phyloP scores from a whole-genome alignment of 1,140 invertebrate genomes.

The Drosophila fuyamai region DNA sequence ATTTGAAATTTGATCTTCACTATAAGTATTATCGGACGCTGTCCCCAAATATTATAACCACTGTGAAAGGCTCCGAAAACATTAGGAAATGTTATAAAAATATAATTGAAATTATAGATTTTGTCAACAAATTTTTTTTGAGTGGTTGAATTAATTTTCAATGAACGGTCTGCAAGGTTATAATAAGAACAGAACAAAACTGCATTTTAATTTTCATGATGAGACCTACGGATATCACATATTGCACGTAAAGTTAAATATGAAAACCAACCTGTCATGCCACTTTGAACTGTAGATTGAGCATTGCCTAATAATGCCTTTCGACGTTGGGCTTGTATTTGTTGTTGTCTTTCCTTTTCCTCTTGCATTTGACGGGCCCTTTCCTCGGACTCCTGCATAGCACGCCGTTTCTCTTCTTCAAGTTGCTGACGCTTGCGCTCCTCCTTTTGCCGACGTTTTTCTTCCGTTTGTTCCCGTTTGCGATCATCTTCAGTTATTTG shows the following conservation, averaged over 20 bases:
- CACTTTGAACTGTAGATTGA: slow-evolving; percentile 4
- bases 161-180: no score
- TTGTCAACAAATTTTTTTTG: no score
- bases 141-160: no score
- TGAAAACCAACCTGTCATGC: background rate
- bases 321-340: slow-evolving; percentile 78
- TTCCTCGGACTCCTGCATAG: slow-evolving; percentile 61
- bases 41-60: no score
- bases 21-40: no score
- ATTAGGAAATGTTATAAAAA: no score
- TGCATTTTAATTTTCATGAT: no score
- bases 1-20: no score
- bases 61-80: no score
- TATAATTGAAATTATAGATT: no score
- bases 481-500: slow-evolving; percentile 58
- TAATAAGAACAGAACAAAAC: no score
- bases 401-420: slow-evolving; percentile 86
- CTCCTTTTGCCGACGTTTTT: slow-evolving; percentile 65
- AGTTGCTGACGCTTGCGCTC: slow-evolving; percentile 86
- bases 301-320: slow-evolving; percentile 68
- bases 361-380: slow-evolving; percentile 68
- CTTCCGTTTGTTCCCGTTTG: slow-evolving; percentile 59
- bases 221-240: background rate
- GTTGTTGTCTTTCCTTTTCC: slow-evolving; percentile 74
- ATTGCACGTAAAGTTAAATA: background rate